Evolutionary conservation across 2,113 vertebrate species (phyloP).

Genomic region (Sciurus niger): DNA sequence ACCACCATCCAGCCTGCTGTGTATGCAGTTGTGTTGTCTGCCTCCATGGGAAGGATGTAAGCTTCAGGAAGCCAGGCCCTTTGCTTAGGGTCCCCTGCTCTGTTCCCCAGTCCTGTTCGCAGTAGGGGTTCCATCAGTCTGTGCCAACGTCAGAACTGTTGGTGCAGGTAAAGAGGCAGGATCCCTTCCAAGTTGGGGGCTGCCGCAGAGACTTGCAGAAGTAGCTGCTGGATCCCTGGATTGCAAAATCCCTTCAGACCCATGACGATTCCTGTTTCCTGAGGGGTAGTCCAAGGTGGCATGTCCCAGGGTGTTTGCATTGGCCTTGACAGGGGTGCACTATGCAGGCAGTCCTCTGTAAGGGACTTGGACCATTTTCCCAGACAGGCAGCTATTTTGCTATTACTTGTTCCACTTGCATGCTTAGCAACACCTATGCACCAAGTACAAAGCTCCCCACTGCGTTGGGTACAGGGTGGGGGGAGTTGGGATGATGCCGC

Average conservation of each 20-base stretch:
- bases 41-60: neutral
- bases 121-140: rapidly evolving
- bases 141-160: neutral
- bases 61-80: neutral
- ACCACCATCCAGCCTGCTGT: rapidly evolving
- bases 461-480: neutral
- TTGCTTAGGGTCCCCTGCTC: neutral
- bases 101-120: neutral
- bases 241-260: neutral
- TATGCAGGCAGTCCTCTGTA: neutral
- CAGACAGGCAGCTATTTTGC: neutral
- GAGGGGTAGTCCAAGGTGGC: neutral
- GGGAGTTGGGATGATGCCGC: no score
- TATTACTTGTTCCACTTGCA: neutral
- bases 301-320: neutral
- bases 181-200: neutral
- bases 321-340: neutral
- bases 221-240: neutral
- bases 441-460: neutral
- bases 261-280: rapidly evolving
- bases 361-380: neutral
- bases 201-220: neutral
- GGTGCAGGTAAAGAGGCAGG: neutral
- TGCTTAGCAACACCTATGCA: neutral
- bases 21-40: rapidly evolving